Conservation (phyloP, 1,140 invertebrate species). For the Mercenaria mercenaria region DNA sequence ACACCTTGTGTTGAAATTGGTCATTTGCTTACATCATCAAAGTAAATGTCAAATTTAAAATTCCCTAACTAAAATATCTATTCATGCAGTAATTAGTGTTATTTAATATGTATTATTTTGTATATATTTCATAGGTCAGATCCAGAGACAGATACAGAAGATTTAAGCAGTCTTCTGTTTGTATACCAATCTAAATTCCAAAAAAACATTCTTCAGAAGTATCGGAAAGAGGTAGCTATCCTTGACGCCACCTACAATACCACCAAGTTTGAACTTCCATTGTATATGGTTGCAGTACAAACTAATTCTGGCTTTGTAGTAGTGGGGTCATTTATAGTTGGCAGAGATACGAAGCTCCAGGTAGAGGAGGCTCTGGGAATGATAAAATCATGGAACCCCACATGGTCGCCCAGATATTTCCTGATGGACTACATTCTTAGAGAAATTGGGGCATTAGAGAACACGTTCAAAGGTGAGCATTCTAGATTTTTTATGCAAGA, state of each 20-base stretch:
- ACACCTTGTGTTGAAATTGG: too few species aligned
- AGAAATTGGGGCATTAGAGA: conserved; percentile 18
- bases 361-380: not conserved
- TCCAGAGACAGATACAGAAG: too few species aligned
- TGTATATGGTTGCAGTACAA: not conserved
- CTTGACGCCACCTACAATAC: conserved; percentile 16
- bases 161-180: too few species aligned
- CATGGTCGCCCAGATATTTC: not conserved
- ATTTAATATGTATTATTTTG: too few species aligned
- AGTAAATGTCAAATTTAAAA: too few species aligned
- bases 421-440: not conserved
- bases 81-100: too few species aligned
- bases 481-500: too few species aligned
- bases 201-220: not conserved
- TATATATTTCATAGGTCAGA: too few species aligned
- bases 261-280: not conserved
- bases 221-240: not conserved
- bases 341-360: not conserved
- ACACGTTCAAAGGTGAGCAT: not conserved
- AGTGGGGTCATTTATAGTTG: conserved; percentile 9
- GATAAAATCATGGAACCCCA: not conserved
- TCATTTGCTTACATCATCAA: too few species aligned
- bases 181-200: not conserved
- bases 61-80: too few species aligned
- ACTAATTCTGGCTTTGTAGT: not conserved